Evolutionary conservation across 2,113 vertebrate genomes (phyloP).

Genomic region (Corapipo altera): DNA sequence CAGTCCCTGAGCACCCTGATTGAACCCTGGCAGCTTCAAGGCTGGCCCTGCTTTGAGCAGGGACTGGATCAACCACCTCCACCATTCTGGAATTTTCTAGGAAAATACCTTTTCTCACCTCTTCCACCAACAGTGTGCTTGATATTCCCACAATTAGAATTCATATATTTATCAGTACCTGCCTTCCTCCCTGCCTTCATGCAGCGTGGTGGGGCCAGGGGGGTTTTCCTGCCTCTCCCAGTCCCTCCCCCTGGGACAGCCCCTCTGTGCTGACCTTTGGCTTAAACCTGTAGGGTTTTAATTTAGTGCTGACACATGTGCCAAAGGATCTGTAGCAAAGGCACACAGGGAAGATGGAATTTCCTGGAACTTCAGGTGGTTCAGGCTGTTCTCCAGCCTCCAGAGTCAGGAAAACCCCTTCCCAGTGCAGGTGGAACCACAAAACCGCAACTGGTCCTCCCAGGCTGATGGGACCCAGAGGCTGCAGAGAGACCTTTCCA

Average conservation of each 20-base stretch:
- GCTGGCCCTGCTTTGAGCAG: not conserved
- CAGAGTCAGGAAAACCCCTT: not conserved
- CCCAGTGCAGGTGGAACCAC: not conserved
- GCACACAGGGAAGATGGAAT: not conserved
- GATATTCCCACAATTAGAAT: not conserved
- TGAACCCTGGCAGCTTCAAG: not conserved
- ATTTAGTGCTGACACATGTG: not conserved
- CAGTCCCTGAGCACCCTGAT: not conserved
- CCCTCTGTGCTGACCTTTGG: not conserved
- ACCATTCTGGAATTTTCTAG: not conserved
- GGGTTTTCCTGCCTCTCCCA: not conserved
- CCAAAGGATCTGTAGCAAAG: not conserved
- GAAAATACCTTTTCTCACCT: not conserved
- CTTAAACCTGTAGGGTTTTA: not conserved
- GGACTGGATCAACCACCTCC: not conserved
- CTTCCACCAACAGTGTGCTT: not conserved
- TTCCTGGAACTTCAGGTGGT: not conserved
- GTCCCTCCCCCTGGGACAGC: not conserved
- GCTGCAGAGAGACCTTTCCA: not conserved
- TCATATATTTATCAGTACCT: not conserved
- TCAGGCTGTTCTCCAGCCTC: not conserved
- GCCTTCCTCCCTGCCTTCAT: not conserved
- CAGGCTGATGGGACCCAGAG: not conserved
- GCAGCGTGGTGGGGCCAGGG: rapidly evolving
- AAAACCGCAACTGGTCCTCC: rapidly evolving